Conservation (phyloP, 1,140 invertebrate genomes). For the Grapholita molesta region DNA sequence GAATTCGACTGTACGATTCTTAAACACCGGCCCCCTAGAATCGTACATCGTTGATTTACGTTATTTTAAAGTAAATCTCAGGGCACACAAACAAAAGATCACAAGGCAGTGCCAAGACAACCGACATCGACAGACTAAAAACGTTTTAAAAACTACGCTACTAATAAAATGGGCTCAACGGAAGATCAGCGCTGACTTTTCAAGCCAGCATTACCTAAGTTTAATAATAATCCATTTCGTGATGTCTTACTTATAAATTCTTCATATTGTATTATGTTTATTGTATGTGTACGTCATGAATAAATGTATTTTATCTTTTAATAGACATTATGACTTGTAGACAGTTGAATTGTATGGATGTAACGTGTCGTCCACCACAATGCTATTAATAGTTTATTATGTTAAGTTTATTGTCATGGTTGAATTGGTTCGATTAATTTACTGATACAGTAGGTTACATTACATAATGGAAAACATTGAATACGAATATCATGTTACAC, state of each 20-base stretch:
- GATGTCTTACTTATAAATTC: too few relatives aligned
- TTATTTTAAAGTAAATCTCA: conserved; percentile 31
- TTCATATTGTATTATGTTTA: too few relatives aligned
- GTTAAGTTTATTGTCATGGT: conserved; percentile 1
- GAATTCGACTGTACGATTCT: too few relatives aligned
- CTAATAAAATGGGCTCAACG: too few relatives aligned
- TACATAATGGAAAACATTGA: not conserved
- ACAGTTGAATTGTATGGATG: not conserved
- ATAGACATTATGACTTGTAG: not conserved
- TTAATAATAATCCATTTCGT: too few relatives aligned
- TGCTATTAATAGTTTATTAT: not conserved
- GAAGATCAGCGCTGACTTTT: too few relatives aligned
- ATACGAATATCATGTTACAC: not conserved
- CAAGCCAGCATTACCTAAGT: too few relatives aligned
- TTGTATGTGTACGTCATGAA: too few relatives aligned
- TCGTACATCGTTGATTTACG: not conserved
- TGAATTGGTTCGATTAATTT: not conserved
- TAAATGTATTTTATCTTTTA: too few relatives aligned
- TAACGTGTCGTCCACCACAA: not conserved
- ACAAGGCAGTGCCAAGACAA: conserved; percentile 46
- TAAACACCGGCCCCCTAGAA: too few relatives aligned
- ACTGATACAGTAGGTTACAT: conserved; percentile 1
- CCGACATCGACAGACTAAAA: conserved; percentile 2
- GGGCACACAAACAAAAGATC: conserved; percentile 51
- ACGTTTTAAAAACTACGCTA: not conserved